Conservation (phyloP, 2,888 invertebrate genomes). For the Tenthredo amoena region DNA sequence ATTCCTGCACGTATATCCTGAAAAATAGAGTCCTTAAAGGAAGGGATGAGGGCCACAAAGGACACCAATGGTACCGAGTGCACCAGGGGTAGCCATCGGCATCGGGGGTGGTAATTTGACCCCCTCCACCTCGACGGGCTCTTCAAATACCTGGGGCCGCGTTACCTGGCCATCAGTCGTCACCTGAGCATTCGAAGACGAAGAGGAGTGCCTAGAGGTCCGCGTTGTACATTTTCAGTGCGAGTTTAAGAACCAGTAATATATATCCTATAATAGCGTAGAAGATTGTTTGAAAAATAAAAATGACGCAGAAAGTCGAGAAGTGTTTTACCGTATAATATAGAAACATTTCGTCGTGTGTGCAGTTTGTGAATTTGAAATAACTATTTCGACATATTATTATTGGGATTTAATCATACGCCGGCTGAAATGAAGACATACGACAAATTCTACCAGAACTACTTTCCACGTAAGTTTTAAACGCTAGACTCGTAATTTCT, state of each 20-base stretch:
- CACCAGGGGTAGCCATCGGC: constrained; percentile 14
- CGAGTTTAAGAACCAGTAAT: background rate
- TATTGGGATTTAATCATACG: constrained; percentile 6
- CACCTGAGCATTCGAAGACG: background rate
- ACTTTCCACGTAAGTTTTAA: constrained; percentile 62
- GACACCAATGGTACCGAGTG: constrained; percentile 42
- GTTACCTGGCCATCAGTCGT: constrained; percentile 42
- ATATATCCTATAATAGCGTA: background rate
- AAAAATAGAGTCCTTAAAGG: background rate
- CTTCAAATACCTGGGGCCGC: constrained; percentile 38
- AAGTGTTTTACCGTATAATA: background rate
- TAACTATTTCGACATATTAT: background rate
- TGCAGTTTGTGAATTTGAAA: constrained; percentile 1
- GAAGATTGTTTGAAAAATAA: background rate
- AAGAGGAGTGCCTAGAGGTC: constrained; percentile 11
- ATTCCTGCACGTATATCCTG: background rate
- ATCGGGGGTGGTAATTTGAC: constrained; percentile 34
- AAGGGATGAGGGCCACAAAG: background rate
- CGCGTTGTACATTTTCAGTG: background rate
- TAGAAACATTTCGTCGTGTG: background rate
- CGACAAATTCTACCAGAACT: constrained; percentile 56
- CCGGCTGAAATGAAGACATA: constrained; percentile 57
- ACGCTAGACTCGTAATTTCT: background rate
- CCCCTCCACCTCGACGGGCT: constrained; percentile 17
- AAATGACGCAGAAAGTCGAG: constrained; percentile 8